Evolutionary conservation across 1,140 invertebrate species (phyloP), one percentile per base, ranked within the genome.

Genomic region (Holcopasites calliopsidis): DNA sequence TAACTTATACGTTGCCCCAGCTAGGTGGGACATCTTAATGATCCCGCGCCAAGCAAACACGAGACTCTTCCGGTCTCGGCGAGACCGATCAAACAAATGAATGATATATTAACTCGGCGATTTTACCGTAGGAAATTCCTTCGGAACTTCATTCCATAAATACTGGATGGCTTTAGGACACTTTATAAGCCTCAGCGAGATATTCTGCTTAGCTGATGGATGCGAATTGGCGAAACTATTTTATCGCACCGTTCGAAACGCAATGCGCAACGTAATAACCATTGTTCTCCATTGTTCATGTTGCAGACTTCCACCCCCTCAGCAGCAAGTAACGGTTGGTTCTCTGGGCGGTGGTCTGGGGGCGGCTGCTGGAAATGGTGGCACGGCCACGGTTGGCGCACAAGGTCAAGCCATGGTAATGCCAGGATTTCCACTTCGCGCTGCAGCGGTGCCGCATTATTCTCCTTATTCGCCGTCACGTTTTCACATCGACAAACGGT

Each of bases 401-500:
- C 89, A 88, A 52, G 87, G 88, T 62, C 86, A 91, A 76, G 95
- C 95, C 21, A 92, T 96, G 85, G 95, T 95, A 55, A 96, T 96
- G 94, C 95, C 96, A 49, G 95, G 95, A 81, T 96, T 96, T 91
- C 95, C 95, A 7, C 92, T 95, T 80, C 92, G 95, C 81, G 94
- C 94, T 71, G 93, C 95, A 77, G 93, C 94, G 62, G 94, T 95
- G 82, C 94, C 95, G 58, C 94, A 96, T 85, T 96, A 97, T 93
- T 94, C 95, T 82, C 93, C 95, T 80, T 96, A 96, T 92, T 97
- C 96, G 78, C 96, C 96, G 86, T 97, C 97, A 79, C 95, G 97
- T 88, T 97, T 98, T 93, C 96, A 97, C 92, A 96, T 98, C 92
- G 96, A 97, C 92, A 98, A 98, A 91, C 94, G 96, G 76, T 97